These are phyloP conservation scores for Spinus pinus DNA, from an alignment of 2,797 vertebrate species.

Conservation along the genomic window DNA sequence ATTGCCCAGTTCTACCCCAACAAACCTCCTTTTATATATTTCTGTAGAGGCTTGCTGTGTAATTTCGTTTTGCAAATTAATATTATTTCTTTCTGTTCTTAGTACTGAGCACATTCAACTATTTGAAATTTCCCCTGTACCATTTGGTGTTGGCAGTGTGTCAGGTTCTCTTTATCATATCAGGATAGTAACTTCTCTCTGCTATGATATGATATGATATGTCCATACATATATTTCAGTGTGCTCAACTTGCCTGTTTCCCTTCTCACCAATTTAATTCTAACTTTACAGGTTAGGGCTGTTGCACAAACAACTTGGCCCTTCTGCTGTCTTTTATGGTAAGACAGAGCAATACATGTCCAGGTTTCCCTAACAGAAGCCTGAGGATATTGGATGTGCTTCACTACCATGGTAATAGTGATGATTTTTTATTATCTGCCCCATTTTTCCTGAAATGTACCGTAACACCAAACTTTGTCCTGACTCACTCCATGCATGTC, in stretches of 20 bases:
- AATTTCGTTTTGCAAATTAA: not conserved
- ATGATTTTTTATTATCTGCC: not conserved
- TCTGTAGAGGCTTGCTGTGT: not conserved
- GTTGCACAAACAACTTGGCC: not conserved
- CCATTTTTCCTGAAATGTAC: fast-evolving
- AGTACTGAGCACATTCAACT: not conserved
- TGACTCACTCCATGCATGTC: not conserved
- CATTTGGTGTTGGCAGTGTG: not conserved
- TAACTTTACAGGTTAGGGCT: not conserved
- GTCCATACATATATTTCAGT: not conserved
- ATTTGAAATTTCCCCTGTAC: not conserved
- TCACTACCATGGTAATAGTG: not conserved
- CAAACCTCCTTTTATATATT: not conserved
- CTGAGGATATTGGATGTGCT: not conserved
- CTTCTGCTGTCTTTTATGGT: not conserved
- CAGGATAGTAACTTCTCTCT: not conserved
- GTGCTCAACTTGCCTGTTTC: not conserved
- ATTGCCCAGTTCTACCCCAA: not conserved
- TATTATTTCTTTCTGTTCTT: not conserved
- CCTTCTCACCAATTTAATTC: not conserved
- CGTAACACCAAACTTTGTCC: not conserved
- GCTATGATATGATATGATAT: not conserved
- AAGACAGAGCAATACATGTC: not conserved
- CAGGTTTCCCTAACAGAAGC: not conserved
- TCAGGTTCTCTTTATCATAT: not conserved